Evolutionary conservation across 2,888 invertebrate species (phyloP).

Genomic region (Drosophila atroscutellata): DNA sequence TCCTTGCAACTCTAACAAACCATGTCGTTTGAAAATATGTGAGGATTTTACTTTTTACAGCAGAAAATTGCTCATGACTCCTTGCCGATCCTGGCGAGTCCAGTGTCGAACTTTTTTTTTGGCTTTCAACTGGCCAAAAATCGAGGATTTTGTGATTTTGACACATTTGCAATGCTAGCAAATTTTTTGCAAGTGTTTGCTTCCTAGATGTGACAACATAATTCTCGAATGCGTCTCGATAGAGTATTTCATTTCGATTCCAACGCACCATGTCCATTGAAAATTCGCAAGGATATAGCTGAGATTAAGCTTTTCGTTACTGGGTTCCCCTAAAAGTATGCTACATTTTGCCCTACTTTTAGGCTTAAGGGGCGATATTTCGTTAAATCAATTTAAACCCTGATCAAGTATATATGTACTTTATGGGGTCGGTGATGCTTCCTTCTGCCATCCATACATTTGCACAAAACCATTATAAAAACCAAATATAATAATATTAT

Average conservation of each 20-base stretch:
- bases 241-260: neutral
- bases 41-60: neutral
- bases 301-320: neutral
- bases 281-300: neutral
- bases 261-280: neutral
- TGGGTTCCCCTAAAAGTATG: neutral
- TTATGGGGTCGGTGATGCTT: neutral
- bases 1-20: neutral
- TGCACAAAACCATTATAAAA: neutral
- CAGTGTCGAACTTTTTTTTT: too few relatives aligned
- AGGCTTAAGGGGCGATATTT: neutral
- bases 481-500: neutral
- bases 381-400: neutral
- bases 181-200: neutral
- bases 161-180: neutral
- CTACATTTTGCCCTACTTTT: too few relatives aligned
- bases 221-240: neutral
- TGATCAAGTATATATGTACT: neutral
- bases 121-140: neutral
- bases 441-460: neutral
- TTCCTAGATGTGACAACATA: neutral
- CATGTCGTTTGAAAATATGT: too few relatives aligned
- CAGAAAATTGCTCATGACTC: neutral
- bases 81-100: too few relatives aligned
- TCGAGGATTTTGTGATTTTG: neutral